A percentile compares a stretch with the other conserved stretches of the same genome.
Evolutionary conservation across 1,140 invertebrate genomes (phyloP).

Genomic region (Cecropterus lyciades): DNA sequence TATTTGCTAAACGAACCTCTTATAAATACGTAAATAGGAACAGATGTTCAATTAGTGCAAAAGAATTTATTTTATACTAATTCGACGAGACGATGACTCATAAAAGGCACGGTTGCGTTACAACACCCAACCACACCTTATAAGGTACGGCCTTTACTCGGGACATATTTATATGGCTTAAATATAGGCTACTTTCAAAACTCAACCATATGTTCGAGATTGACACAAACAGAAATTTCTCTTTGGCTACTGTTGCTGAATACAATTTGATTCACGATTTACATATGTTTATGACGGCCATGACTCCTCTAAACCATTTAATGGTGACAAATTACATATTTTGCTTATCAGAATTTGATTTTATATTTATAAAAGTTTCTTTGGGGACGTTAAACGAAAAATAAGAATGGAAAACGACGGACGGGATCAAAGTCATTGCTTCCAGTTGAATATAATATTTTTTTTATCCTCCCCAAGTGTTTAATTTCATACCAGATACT

Average conservation of each 20-base stretch:
- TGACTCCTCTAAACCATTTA: too few relatives aligned
- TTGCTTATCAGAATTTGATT: too few relatives aligned
- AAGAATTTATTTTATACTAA: conserved; percentile 73
- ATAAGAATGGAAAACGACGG: too few relatives aligned
- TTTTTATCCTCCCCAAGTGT: too few relatives aligned
- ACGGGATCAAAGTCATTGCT: too few relatives aligned
- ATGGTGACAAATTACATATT: too few relatives aligned
- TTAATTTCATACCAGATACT: too few relatives aligned
- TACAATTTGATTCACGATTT: too few relatives aligned
- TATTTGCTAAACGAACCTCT: conserved; percentile 29
- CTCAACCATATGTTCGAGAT: conserved; percentile 72
- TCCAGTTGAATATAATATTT: too few relatives aligned
- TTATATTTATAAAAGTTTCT: too few relatives aligned
- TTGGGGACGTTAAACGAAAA: too few relatives aligned
- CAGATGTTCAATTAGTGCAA: conserved; percentile 75
- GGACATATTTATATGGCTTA: conserved; percentile 74
- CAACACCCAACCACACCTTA: conserved; percentile 70
- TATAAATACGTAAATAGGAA: conserved; percentile 45
- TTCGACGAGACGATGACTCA: conserved; percentile 69
- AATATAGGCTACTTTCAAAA: conserved; percentile 76
- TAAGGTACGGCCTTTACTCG: conserved; percentile 76
- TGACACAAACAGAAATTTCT: conserved; percentile 71
- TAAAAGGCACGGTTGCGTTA: conserved; percentile 61
- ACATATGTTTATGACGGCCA: too few relatives aligned
- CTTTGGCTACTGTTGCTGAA: conserved; percentile 39